Evolutionary conservation across 2,797 vertebrate genomes (phyloP).

Genomic region (Tympanoctomys barrerae): DNA sequence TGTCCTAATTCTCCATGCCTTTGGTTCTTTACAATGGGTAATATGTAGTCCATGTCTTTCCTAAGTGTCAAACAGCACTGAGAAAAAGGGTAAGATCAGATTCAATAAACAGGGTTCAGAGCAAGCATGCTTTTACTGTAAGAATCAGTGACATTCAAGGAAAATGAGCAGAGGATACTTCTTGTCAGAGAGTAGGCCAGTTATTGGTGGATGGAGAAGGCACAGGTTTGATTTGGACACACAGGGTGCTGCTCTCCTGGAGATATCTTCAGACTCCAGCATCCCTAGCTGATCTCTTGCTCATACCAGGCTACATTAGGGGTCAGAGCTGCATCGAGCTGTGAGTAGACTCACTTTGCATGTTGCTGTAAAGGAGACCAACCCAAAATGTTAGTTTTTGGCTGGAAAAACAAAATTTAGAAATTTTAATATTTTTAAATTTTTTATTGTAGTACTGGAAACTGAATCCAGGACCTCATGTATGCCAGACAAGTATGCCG

Average conservation of each 20-base stretch:
- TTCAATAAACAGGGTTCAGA: slow-evolving; percentile 40
- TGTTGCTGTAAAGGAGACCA: neutral
- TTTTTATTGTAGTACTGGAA: neutral
- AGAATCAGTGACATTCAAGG: slow-evolving; percentile 53
- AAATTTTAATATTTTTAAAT: neutral
- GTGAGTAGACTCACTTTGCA: slow-evolving; percentile 57
- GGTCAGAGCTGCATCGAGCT: neutral
- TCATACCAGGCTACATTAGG: neutral
- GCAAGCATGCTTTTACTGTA: slow-evolving; percentile 77
- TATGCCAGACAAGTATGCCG: neutral
- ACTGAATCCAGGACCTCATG: neutral
- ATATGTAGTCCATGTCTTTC: neutral
- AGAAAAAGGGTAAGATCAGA: slow-evolving; percentile 52
- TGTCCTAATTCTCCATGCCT: neutral
- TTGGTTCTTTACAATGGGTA: neutral
- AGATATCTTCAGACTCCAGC: slow-evolving; percentile 64
- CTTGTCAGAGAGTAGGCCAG: slow-evolving; percentile 77
- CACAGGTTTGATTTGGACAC: slow-evolving; percentile 69
- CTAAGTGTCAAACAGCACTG: neutral
- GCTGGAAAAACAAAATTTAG: slow-evolving; percentile 18
- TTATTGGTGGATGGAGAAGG: slow-evolving; percentile 78
- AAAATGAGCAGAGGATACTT: slow-evolving; percentile 79
- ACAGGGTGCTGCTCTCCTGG: slow-evolving; percentile 73
- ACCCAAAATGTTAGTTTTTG: neutral
- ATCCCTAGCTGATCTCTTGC: neutral